A percentile compares a stretch with the other conserved stretches of the same genome.
These are phyloP conservation scores for Sebastes reedi DNA, from an alignment of 2,797 vertebrate species.

Conservation along the genomic window DNA sequence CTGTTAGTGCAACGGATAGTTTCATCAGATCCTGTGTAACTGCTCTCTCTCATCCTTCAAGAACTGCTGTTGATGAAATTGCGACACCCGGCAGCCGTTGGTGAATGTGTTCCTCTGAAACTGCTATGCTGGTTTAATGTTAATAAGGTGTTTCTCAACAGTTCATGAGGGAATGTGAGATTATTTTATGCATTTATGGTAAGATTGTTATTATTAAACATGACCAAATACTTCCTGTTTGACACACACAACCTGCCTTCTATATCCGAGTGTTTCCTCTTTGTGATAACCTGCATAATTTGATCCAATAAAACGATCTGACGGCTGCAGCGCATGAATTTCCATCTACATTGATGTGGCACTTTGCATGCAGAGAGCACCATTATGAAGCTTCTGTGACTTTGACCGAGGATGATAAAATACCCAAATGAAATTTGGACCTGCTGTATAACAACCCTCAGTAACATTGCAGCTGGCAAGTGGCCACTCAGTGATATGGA, in stretches of 20 bases:
- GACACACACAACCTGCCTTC: slow-evolving; percentile 18
- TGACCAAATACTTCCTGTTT: slow-evolving; percentile 13
- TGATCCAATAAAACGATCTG: slow-evolving; percentile 28
- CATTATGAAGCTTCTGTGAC: slow-evolving; percentile 23
- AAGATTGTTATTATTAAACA: neutral
- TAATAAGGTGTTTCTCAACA: neutral
- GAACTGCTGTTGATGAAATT: neutral
- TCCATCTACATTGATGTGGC: slow-evolving; percentile 29
- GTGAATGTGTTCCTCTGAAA: neutral
- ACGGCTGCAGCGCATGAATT: slow-evolving; percentile 19
- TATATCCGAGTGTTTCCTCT: slow-evolving; percentile 9
- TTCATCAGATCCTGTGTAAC: slow-evolving; percentile 31
- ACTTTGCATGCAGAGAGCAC: slow-evolving; percentile 54
- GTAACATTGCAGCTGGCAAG: slow-evolving; percentile 42
- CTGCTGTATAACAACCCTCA: slow-evolving; percentile 40
- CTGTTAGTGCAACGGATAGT: neutral
- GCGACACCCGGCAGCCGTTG: neutral
- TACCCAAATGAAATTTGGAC: slow-evolving; percentile 47
- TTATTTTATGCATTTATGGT: neutral
- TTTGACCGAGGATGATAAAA: slow-evolving; percentile 55
- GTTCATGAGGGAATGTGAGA: neutral
- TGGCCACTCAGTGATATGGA: slow-evolving; percentile 55
- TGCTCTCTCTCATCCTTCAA: neutral
- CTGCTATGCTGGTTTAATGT: neutral
- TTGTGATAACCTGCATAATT: slow-evolving; percentile 22